Percentiles rank a stretch among this genome's conserved stretches.
Conservation (phyloP, 2,113 vertebrate genomes). For the Corythornis cristatus region DNA sequence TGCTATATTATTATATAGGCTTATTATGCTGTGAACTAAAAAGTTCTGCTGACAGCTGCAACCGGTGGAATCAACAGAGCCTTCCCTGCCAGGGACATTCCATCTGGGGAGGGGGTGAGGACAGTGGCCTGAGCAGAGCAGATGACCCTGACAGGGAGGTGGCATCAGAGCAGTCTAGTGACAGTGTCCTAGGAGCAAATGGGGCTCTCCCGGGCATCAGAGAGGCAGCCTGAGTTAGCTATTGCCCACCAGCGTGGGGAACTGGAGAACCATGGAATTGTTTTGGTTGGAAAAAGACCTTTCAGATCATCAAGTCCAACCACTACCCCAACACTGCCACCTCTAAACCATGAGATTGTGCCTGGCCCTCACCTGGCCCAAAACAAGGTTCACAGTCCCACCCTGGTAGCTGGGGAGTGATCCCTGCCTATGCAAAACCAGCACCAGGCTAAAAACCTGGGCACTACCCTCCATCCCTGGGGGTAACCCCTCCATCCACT, state of each 20-base stretch:
- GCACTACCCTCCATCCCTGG: neutral
- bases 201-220: fast-evolving
- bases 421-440: neutral
- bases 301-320: neutral
- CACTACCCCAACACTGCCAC: neutral
- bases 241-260: fast-evolving
- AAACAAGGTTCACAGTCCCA: neutral
- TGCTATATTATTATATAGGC: neutral
- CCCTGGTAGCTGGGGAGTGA: neutral
- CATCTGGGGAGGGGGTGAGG: neutral
- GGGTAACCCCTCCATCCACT: neutral
- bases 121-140: neutral
- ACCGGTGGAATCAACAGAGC: slow-evolving; percentile 32
- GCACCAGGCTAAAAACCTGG: neutral
- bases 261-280: neutral
- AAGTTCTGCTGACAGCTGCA: neutral
- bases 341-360: neutral
- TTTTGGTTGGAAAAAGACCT: neutral
- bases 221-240: neutral
- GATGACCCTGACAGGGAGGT: neutral
- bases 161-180: neutral
- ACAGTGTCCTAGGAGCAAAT: fast-evolving
- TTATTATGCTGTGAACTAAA: neutral
- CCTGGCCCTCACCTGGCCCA: neutral
- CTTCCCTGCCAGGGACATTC: neutral